Base-by-base conservation (phyloP, 2,888 invertebrate species). In the Phyllotreta striolata region DNA sequence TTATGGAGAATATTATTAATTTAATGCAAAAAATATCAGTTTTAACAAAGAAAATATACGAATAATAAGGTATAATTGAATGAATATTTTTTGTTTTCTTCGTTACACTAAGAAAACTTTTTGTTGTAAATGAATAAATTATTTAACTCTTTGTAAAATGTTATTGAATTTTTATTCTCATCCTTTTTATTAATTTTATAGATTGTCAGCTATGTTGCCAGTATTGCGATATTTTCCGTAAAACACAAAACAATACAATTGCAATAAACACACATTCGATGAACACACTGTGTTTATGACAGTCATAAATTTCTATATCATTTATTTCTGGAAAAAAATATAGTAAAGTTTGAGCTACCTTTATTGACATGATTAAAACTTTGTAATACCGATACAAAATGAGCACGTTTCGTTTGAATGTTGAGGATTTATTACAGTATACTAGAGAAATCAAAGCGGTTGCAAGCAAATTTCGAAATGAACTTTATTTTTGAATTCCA, bases 331-430 rank as follows among this genome's bases (percentile, higher is more conserved):
- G 77, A 79, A 77, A 78, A n/a, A 77, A 78, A 78, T 78, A 79
- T 77, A 78, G 75, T 76, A 49, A 77, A 77, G 75, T 77, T 73
- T 80, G 80, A 81, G 80, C 80, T 80, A 80, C 76, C 76, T 76
- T 74, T 81, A 81, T 81, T 81, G 81, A 81, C 81, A 81, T 81
- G 72, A 71, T 76, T 73, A 72, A 73, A 70, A 72, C 44, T 72
- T 69, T 69, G 70, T 69, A 68, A 74, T 72, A 72, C 72, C 76
- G 75, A 78, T 79, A 79, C 78, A 79, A 78, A 80, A 80, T 73
- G 73, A 73, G 73, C 73, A 73, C 69, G 69, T 70, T 65, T 68
- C 24, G 4, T 24, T 67, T 51, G 47, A 54, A 47, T 68, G 71
- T 75, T 74, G 73, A 76, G 73, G 76, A 55, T 78, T 77, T 66